These are phyloP conservation scores for Drymonia ruficornis DNA, from an alignment of 2,888 invertebrate genomes.

Conservation along the genomic window DNA sequence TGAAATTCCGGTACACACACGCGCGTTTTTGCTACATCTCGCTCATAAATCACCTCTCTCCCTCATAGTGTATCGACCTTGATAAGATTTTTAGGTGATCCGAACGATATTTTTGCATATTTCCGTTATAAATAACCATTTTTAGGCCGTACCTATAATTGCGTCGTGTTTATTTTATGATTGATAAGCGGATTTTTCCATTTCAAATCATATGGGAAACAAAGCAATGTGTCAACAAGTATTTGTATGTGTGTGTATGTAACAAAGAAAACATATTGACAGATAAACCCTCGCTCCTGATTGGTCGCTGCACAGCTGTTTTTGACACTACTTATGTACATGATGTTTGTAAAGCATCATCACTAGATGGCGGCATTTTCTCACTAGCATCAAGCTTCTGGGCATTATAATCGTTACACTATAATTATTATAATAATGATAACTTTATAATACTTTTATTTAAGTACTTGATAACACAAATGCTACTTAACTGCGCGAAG, in stretches of 20 bases:
- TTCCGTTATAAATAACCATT: constrained; percentile 20
- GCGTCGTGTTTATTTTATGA: constrained; percentile 19
- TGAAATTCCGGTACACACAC: constrained; percentile 62
- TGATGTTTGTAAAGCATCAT: constrained; percentile 13
- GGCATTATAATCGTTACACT: not conserved
- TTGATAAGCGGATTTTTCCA: constrained; percentile 29
- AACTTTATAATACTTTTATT: not conserved
- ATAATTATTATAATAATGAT: not conserved
- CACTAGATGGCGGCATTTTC: constrained; percentile 63
- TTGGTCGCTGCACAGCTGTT: constrained; percentile 79
- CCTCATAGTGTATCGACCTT: constrained; percentile 64
- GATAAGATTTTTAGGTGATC: constrained; percentile 51
- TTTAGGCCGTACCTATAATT: constrained; percentile 17
- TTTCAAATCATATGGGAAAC: constrained; percentile 74
- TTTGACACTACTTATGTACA: constrained; percentile 59
- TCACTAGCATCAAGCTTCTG: constrained; percentile 53
- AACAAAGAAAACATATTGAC: constrained; percentile 68
- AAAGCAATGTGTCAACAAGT: constrained; percentile 74
- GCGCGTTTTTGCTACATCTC: constrained; percentile 50
- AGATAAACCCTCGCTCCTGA: constrained; percentile 48
- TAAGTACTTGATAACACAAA: not conserved
- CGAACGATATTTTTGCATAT: constrained; percentile 28
- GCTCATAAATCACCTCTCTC: constrained; percentile 52
- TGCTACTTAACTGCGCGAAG: not conserved
- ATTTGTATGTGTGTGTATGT: constrained; percentile 50